Conservation (phyloP, 2,888 invertebrate species). For the Papilio gigon region DNA sequence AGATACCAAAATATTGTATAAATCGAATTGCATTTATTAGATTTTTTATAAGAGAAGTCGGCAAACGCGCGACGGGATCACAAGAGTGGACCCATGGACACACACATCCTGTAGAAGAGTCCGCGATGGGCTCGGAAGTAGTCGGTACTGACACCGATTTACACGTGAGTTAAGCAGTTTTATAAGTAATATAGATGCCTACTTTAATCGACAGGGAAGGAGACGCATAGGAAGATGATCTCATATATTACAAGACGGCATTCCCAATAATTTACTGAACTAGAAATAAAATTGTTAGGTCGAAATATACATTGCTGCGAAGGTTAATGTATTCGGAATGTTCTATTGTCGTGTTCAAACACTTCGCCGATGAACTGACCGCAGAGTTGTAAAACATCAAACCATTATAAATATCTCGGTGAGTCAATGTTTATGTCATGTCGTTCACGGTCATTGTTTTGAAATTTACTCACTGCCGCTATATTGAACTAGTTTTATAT, state of each 20-base stretch:
- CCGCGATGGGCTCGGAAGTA: no score
- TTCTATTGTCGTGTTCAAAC: conserved; percentile 21
- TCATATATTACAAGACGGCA: neutral
- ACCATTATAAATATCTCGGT: conserved; percentile 34
- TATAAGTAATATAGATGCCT: no score
- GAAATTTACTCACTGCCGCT: conserved; percentile 1
- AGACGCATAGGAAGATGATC: no score
- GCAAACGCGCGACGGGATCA: no score
- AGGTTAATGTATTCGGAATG: neutral
- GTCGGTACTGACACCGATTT: no score
- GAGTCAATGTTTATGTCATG: conserved; percentile 39
- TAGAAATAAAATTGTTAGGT: neutral
- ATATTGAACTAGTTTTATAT: conserved; percentile 9
- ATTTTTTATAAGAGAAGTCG: no score
- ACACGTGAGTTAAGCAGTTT: no score
- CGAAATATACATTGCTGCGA: neutral
- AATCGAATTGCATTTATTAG: neutral
- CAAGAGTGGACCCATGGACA: no score
- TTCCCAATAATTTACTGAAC: neutral
- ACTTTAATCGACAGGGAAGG: no score
- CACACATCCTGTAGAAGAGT: no score
- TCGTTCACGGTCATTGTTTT: conserved; percentile 31
- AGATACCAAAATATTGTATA: neutral
- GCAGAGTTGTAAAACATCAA: conserved; percentile 29
- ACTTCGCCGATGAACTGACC: conserved; percentile 31